Percentiles rank a stretch among this genome's conserved stretches.
Evolutionary conservation across 2,888 invertebrate genomes (phyloP).

Genomic region (Apodemia zela): DNA sequence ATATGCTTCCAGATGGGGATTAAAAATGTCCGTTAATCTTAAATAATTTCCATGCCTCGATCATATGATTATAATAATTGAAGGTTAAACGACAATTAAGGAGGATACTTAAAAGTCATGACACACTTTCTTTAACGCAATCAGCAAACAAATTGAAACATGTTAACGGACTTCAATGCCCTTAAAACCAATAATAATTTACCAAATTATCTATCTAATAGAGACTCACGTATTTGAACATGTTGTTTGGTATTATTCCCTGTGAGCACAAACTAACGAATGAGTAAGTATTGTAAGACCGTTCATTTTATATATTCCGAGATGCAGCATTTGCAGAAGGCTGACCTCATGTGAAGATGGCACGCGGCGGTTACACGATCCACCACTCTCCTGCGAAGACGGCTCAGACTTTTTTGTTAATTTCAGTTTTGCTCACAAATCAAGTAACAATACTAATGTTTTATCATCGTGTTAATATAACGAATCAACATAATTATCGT

Average conservation of each 20-base stretch:
- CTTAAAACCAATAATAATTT: slow-evolving; percentile 36
- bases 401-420: slow-evolving; percentile 47
- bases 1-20: too few species aligned
- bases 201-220: slow-evolving; percentile 32
- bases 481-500: background rate
- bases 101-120: slow-evolving; percentile 35
- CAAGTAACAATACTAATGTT: background rate
- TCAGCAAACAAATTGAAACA: slow-evolving; percentile 21
- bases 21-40: too few species aligned
- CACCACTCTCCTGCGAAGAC: slow-evolving; percentile 42
- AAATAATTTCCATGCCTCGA: slow-evolving; percentile 9
- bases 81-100: background rate
- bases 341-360: slow-evolving; percentile 70
- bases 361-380: slow-evolving; percentile 39
- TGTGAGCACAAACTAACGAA: slow-evolving; percentile 75
- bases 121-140: slow-evolving; percentile 44
- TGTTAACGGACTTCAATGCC: slow-evolving; percentile 12
- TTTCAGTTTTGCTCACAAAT: slow-evolving; percentile 1
- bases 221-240: slow-evolving; percentile 76
- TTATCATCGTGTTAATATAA: background rate
- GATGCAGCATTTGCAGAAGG: slow-evolving; percentile 59
- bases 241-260: slow-evolving; percentile 65
- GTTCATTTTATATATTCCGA: slow-evolving; percentile 71
- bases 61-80: background rate
- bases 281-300: slow-evolving; percentile 66